Base-by-base conservation (phyloP, 2,113 vertebrate genomes). In the Polyodon spathula region DNA sequence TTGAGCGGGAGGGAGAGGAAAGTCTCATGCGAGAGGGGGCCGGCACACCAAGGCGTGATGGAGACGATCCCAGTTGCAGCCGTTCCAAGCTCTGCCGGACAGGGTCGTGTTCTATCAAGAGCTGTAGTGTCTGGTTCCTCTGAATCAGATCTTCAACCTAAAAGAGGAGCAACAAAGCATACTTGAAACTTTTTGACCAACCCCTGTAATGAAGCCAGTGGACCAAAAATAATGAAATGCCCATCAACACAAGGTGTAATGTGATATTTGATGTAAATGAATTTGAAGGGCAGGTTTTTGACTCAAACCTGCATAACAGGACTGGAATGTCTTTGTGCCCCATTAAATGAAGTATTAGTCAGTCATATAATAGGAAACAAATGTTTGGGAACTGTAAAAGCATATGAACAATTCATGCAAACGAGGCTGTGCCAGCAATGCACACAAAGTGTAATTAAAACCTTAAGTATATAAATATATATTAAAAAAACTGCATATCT, bases 61-160 rank as follows among this genome's bases (percentile, higher is more conserved):
- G 65, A 0, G 84, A 64, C 3, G 90, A 81, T 43, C 90, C 90
- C 67, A 93, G 78, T 16, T 82, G 83, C 2, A 95, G 85, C 37
- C 81, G 78, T 74, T 93, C 92, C 58, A 93, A 70, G 58, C 83
- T 89, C 79, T 93, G 92, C 2, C 90, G 88, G 70, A 94, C 89
- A 0, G 95, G 95, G 71, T 98, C 92, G 0, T 96, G 95, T 70
- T 98, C 95, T 3, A 98, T 91, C 27, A 97, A 81, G 72, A 97
- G 86, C 83, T 97, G 93, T 51, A 98, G 88, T 0, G 91, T 90
- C 75, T 93, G 92, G 79, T 86, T 92, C 4, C 84, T 82, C 76
- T 87, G 89, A 69, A 98, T 90, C 6, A 93, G 74, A 16, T 93
- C 86, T 63, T 96, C 90, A 68, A 97, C 92, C 95, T 98, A 68